Percentiles rank a stretch among this genome's conserved stretches.
Conservation (phyloP, 1,140 invertebrate genomes). For the Tetramorium alpestre region DNA sequence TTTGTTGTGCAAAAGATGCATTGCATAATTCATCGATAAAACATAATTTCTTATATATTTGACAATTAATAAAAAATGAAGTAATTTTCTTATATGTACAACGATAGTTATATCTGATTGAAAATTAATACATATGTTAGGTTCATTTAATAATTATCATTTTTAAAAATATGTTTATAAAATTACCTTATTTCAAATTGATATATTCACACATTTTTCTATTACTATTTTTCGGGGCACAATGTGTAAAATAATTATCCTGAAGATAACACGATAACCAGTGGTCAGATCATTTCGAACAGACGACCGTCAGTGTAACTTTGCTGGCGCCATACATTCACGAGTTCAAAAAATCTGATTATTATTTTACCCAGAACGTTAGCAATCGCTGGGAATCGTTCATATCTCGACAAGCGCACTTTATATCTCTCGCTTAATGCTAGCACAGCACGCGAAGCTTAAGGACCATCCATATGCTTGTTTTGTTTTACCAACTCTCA, state of each 20-base stretch:
- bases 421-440: conserved; percentile 75
- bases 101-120: neutral
- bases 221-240: neutral
- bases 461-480: conserved; percentile 64
- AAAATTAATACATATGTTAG: neutral
- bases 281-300: conserved; percentile 5
- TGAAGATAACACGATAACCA: neutral
- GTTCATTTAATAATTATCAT: neutral
- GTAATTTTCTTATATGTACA: neutral
- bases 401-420: conserved; percentile 63
- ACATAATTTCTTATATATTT: neutral
- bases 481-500: conserved; percentile 60
- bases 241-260: neutral
- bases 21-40: neutral
- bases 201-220: neutral
- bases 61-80: neutral
- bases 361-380: conserved; percentile 73
- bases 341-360: conserved; percentile 51
- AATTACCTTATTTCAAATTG: neutral
- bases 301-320: conserved; percentile 1
- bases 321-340: neutral
- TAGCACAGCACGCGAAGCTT: conserved; percentile 72
- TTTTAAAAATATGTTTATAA: neutral
- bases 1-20: neutral
- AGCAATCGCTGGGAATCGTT: conserved; percentile 64